Conservation (phyloP, 2,113 vertebrate genomes). For the Hippocampus zosterae region DNA sequence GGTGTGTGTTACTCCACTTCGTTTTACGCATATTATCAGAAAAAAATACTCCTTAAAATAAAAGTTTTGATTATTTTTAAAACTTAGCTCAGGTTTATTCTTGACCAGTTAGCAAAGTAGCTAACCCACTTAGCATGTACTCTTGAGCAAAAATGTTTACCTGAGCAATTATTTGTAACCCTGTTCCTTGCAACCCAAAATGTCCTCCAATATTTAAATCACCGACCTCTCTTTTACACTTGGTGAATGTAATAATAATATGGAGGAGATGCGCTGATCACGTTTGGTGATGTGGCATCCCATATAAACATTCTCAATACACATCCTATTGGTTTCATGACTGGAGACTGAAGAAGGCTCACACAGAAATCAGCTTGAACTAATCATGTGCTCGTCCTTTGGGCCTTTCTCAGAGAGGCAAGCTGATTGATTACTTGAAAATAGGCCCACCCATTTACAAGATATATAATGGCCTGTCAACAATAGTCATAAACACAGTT, state of each 20-base stretch:
- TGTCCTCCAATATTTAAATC: no score
- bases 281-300: slow-evolving; percentile 2
- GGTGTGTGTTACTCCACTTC: no score
- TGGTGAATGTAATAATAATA: background rate
- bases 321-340: slow-evolving; percentile 62
- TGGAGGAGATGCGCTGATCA: background rate
- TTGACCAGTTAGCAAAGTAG: no score
- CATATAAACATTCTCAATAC: slow-evolving; percentile 52
- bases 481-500: slow-evolving; percentile 28
- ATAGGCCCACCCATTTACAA: slow-evolving; percentile 63
- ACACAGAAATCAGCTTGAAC: slow-evolving; percentile 19
- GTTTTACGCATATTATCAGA: no score
- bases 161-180: no score
- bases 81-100: no score
- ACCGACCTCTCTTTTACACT: no score
- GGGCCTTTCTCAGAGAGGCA: slow-evolving; percentile 5
- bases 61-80: no score
- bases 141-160: no score
- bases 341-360: background rate
- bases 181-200: no score
- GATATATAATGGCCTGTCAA: slow-evolving; percentile 35
- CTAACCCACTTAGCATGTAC: no score
- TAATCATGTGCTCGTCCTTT: slow-evolving; percentile 27
- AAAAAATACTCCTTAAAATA: no score
- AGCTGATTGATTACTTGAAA: slow-evolving; percentile 34